phyloP scores from a whole-genome alignment of 35 echinoderm and acorn worm genomes.

The Lytechinus pictus region DNA sequence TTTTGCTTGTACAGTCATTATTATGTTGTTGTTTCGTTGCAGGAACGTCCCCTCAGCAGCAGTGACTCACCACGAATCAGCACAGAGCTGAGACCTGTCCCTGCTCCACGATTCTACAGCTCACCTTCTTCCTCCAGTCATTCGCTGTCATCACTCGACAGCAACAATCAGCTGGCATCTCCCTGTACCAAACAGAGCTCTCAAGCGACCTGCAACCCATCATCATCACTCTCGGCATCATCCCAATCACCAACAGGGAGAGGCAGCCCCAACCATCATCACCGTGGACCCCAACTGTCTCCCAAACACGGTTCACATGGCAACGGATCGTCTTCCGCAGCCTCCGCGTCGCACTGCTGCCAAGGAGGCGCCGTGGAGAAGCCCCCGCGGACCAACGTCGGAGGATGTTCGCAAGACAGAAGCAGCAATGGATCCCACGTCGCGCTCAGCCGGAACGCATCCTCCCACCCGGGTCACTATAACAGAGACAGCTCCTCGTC shows the following conservation, averaged over 20 bases:
- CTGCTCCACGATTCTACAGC: conserved; percentile 44
- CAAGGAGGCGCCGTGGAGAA: conserved; percentile 13
- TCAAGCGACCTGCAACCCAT: neutral
- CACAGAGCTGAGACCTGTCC: conserved; percentile 49
- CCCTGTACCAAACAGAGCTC: conserved; percentile 20
- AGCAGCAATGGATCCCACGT: neutral
- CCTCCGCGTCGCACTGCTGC: neutral
- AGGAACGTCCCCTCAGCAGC: conserved; percentile 45
- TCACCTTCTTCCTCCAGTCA: conserved; percentile 39
- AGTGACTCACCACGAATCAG: conserved; percentile 45
- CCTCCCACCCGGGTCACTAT: conserved; percentile 43
- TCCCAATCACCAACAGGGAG: conserved; percentile 6
- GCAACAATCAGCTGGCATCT: conserved; percentile 38
- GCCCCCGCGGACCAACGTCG: conserved; percentile 23
- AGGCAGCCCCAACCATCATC: conserved; percentile 38
- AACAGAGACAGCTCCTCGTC: neutral
- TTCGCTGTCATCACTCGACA: conserved; percentile 36
- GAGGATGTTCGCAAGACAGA: neutral
- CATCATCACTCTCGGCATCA: neutral
- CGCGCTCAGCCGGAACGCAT: conserved; percentile 19
- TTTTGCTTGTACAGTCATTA: neutral
- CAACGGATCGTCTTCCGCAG: neutral
- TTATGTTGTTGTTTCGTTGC: neutral
- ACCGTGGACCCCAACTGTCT: neutral
- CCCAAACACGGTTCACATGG: conserved; percentile 27